Evolutionary conservation across 2,113 vertebrate species (phyloP), one percentile per base, ranked within the genome.

Genomic region (Tupaia chinensis): DNA sequence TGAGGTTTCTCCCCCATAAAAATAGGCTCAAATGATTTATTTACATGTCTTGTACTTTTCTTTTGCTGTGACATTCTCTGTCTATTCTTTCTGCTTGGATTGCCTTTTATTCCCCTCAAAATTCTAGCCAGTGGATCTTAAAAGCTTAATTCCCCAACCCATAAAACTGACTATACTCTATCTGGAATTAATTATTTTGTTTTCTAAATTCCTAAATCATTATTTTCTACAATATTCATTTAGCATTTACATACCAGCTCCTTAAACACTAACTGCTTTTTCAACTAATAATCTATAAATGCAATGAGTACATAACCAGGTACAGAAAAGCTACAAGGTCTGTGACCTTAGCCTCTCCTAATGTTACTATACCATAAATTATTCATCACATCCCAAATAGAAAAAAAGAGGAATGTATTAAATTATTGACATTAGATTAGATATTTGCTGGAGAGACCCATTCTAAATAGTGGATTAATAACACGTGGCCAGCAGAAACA

Each of bases 21-120:
- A 74, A 76, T 16, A 58, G 23, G 61, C 54, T 87, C 76, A 87
- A 72, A 20, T 53, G 29, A 79, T 56, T 61, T 72, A 32, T 70
- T 74, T 7, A 56, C 11, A 9, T 23, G 17, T 34, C 14, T 72
- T 77, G 5, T 60, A 60, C n/a, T 70, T 61, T 72, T 56, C 53
- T 87, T 93, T 69, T 58, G 70, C 68, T 29, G 76, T n/a, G 14
- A 73, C 11, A 13, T 89, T 89, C n/a, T 92, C 20, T 83, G 80
- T 86, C 61, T 63, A 81, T 79, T 83, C 74, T 77, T 92, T 94
- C 70, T 93, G 25, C 34, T 56, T 90, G 32, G 23, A 83, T 63
- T 69, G 32, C 56, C 25, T 80, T 86, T 92, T 91, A 54, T 87
- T 89, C 34, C 23, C 34, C 83, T 79, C 77, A 90, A 77, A 97